These are phyloP conservation scores for Stenopsyche tienmushanensis DNA, from an alignment of 1,140 invertebrate species.

Conservation along the genomic window DNA sequence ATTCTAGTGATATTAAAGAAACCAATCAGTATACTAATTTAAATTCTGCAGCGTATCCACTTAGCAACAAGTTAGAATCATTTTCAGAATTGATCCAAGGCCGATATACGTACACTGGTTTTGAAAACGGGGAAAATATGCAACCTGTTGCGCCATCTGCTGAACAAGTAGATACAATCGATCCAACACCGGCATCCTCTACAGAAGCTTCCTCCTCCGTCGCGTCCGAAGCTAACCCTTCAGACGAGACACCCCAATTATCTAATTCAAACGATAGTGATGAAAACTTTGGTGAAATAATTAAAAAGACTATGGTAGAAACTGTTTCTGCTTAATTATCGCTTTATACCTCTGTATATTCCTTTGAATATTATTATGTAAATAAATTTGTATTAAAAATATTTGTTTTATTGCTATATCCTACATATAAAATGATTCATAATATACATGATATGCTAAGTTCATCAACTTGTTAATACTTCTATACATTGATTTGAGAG, in stretches of 20 bases:
- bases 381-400: constrained; percentile 33
- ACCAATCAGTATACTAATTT: constrained; percentile 58
- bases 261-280: constrained; percentile 41
- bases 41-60: constrained; percentile 57
- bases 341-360: constrained; percentile 21
- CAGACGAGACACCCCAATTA: constrained; percentile 28
- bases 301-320: constrained; percentile 90
- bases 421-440: too few species aligned
- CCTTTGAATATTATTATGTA: constrained; percentile 26
- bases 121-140: constrained; percentile 42
- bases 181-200: constrained; percentile 34
- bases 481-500: too few species aligned
- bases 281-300: constrained; percentile 89
- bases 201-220: constrained; percentile 41
- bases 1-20: constrained; percentile 50
- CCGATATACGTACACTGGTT: constrained; percentile 56
- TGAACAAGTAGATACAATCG: constrained; percentile 14
- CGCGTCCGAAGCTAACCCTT: constrained; percentile 18
- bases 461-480: too few species aligned
- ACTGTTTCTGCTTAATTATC: constrained; percentile 74
- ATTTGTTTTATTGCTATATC: too few species aligned
- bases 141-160: constrained; percentile 13
- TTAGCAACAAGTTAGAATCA: constrained; percentile 68
- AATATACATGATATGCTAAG: too few species aligned
- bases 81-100: constrained; percentile 67